Evolutionary conservation across 2,113 vertebrate species (phyloP).

Genomic region (Oryzias woworae): DNA sequence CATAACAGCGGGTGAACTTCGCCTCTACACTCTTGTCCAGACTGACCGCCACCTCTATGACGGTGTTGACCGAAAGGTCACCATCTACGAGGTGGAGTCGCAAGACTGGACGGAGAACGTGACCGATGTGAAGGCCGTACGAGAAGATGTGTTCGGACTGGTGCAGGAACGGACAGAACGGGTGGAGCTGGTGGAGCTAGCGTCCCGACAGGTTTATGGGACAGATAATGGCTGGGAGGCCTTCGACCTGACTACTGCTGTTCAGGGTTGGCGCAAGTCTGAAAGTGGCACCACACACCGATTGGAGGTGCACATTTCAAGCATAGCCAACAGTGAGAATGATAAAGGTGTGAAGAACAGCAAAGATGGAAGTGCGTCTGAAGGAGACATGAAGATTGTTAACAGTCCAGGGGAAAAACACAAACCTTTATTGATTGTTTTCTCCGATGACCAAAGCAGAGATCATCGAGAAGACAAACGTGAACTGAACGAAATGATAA

Average conservation of each 20-base stretch:
- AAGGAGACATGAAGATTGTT: slow-evolving; percentile 87
- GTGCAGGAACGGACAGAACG: slow-evolving; percentile 12
- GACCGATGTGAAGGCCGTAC: slow-evolving; percentile 31
- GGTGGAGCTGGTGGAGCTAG: slow-evolving; percentile 76
- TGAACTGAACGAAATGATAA: slow-evolving; percentile 92
- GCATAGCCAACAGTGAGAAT: slow-evolving; percentile 55
- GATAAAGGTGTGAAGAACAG: slow-evolving; percentile 49
- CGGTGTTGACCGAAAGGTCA: slow-evolving; percentile 88
- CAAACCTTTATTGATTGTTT: slow-evolving; percentile 90
- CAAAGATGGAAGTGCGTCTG: slow-evolving; percentile 55
- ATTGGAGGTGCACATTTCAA: slow-evolving; percentile 91
- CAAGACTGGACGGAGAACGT: slow-evolving; percentile 35
- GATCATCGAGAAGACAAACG: slow-evolving; percentile 85
- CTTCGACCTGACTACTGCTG: slow-evolving; percentile 88
- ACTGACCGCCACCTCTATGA: slow-evolving; percentile 84
- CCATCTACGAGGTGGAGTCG: slow-evolving; percentile 82
- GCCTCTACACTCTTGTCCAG: slow-evolving; percentile 91
- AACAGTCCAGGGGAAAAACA: slow-evolving; percentile 86
- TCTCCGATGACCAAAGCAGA: slow-evolving; percentile 91
- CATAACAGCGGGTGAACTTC: slow-evolving; percentile 89
- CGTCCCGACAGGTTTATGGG: slow-evolving; percentile 87
- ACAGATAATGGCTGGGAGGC: slow-evolving; percentile 90
- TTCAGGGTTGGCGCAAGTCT: slow-evolving; percentile 84
- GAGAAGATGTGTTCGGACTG: slow-evolving; percentile 30
- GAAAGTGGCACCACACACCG: slow-evolving; percentile 80